Evolutionary conservation across 2,113 vertebrate species (phyloP).

Genomic region (Platysternon megacephalum): DNA sequence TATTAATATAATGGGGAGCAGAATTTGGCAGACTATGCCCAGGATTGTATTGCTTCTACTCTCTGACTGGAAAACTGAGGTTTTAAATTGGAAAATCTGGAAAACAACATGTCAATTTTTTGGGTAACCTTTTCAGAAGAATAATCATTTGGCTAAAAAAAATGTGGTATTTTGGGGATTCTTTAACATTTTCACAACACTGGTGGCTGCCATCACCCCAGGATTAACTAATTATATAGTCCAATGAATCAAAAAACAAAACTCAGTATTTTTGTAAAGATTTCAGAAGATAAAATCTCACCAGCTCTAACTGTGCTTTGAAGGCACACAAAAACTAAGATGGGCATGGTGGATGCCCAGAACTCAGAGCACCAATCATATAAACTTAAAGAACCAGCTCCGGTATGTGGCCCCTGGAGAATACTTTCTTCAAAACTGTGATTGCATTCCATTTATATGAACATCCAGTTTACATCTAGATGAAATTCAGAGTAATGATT

Average conservation of each 20-base stretch:
- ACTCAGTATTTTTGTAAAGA: background rate
- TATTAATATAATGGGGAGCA: background rate
- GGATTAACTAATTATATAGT: background rate
- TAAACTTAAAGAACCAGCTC: constrained; percentile 64
- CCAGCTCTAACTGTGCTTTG: constrained; percentile 22
- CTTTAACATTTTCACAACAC: background rate
- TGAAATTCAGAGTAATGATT: constrained; percentile 43
- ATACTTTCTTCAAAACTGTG: constrained; percentile 56
- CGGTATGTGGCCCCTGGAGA: constrained; percentile 33
- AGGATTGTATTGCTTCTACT: background rate
- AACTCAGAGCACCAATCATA: constrained; percentile 12
- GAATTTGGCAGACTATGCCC: constrained; percentile 10
- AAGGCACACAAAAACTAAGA: background rate
- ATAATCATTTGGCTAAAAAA: background rate
- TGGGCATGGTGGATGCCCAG: constrained; percentile 41
- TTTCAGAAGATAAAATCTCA: constrained; percentile 58
- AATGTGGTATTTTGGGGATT: background rate
- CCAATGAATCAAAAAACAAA: background rate
- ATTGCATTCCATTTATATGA: constrained; percentile 46
- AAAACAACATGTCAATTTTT: background rate
- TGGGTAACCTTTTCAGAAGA: background rate
- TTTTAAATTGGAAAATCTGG: background rate
- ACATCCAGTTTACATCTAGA: constrained; percentile 15
- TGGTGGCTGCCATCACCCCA: background rate
- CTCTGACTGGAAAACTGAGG: background rate